Evolutionary conservation across 2,888 invertebrate genomes (phyloP), one percentile per base, ranked within the genome.

Genomic region (Oxyteleia sp.): DNA sequence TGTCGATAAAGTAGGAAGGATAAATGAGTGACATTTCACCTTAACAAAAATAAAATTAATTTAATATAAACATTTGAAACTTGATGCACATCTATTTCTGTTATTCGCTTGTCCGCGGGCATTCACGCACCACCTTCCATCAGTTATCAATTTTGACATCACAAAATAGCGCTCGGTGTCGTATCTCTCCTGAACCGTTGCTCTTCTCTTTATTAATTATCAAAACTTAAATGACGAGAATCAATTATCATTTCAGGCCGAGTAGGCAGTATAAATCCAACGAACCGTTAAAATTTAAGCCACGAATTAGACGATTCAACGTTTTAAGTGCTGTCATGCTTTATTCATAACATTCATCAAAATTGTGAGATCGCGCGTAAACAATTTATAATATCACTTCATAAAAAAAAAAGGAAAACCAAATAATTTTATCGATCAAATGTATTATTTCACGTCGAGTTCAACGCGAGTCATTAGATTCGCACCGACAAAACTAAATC

Each of bases 171-270:
- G 32, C 61, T 61, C 45, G 43, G 49, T 76, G 51, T 76, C 47
- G 43, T 55, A 55, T 63, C 55, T 63, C 69, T 29, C 38, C 43
- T 5, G 43, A 72, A 51, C 61, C 51, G 72, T 71, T 82, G 72
- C 76, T 71, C 82, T 72, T 61, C 82, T 72, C 66, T 72, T 82
- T 71, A 71, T 76, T 71, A 76, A 75, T 71, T 76, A n/a, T 72
- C 69, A 69, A 82, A 76, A 76, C 76, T 66, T 72, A 63, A 82
- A 59, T 72, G 71, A 71, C 59, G 68, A 71, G 59, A 66, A 78
- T 59, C 78, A 72, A 82, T 82, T 68, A 76, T 72, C 75, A 66
- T 68, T 68, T 26, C 63, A 74, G 49, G 74, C 59, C 38, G 61
- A 68, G 68, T 38, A 66, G 64, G 69, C 68, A 47, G 57, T 74